phyloP scores from a whole-genome alignment of 2,113 vertebrate species.

The Syrmaticus mikado region DNA sequence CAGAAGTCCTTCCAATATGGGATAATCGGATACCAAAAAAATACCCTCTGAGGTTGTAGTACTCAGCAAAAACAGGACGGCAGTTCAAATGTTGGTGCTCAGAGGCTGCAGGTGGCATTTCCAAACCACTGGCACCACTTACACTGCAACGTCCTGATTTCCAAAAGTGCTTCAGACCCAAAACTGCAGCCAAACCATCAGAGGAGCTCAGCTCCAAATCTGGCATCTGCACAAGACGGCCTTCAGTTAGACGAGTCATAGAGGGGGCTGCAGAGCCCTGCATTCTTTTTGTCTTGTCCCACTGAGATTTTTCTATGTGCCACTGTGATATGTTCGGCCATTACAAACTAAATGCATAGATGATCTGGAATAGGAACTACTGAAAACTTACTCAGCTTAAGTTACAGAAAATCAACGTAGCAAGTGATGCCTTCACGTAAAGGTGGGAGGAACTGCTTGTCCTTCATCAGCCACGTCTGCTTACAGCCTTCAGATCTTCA shows the following conservation, averaged over 20 bases:
- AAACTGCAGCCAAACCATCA: not conserved
- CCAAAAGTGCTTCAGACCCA: not conserved
- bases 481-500: not conserved
- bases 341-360: not conserved
- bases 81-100: not conserved
- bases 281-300: not conserved
- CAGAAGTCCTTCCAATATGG: not conserved
- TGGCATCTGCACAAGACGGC: not conserved
- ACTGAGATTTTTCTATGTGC: not conserved
- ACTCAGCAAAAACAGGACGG: not conserved
- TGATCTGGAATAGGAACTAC: not conserved
- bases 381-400: not conserved
- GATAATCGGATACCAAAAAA: not conserved
- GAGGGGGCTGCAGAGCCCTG: not conserved
- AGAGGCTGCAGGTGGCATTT: not conserved
- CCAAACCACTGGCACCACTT: accelerated
- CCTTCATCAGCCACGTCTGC: not conserved
- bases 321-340: not conserved
- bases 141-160: not conserved
- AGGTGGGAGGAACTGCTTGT: not conserved
- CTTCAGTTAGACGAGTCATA: not conserved
- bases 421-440: not conserved
- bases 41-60: not conserved
- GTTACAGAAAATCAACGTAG: not conserved
- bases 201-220: not conserved